A percentile compares a stretch with the other conserved stretches of the same genome.
phyloP scores from a whole-genome alignment of 2,113 vertebrate genomes.

The Poeciliopsis turrubarensis region DNA sequence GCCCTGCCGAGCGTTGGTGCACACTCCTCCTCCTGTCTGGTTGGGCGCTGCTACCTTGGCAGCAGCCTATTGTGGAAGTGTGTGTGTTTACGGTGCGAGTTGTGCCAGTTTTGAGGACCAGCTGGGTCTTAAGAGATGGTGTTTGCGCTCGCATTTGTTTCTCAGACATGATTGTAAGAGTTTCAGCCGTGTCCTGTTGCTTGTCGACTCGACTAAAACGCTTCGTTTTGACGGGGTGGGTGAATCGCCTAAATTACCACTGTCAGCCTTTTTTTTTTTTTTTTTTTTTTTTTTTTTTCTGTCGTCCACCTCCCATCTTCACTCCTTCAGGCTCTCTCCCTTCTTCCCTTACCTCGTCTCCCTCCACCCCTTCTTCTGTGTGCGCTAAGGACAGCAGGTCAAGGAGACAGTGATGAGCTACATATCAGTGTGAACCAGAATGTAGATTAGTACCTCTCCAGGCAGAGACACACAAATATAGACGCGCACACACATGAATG shows the following conservation, averaged over 20 bases:
- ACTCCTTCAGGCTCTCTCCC: neutral
- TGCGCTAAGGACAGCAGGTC: constrained; percentile 70
- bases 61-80: constrained; percentile 47
- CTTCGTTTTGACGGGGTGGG: constrained; percentile 63
- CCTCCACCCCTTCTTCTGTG: constrained; percentile 4
- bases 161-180: constrained; percentile 52
- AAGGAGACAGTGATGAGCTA: constrained; percentile 77
- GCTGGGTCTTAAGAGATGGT: constrained; percentile 68
- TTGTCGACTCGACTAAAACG: constrained; percentile 50
- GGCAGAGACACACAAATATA: constrained; percentile 57
- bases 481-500: constrained; percentile 35
- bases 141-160: constrained; percentile 36
- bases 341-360: too few species aligned
- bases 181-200: constrained; percentile 63
- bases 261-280: constrained; percentile 65
- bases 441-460: constrained; percentile 74
- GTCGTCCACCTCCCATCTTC: constrained; percentile 24
- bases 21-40: constrained; percentile 54
- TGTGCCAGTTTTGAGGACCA: constrained; percentile 73
- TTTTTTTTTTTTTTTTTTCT: constrained; percentile 49
- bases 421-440: constrained; percentile 74
- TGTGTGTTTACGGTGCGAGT: constrained; percentile 17
- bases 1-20: constrained; percentile 48
- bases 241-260: constrained; percentile 66
- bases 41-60: constrained; percentile 70